Conservation (phyloP, 2,113 vertebrate species). For the Epinephelus cyanopodus region DNA sequence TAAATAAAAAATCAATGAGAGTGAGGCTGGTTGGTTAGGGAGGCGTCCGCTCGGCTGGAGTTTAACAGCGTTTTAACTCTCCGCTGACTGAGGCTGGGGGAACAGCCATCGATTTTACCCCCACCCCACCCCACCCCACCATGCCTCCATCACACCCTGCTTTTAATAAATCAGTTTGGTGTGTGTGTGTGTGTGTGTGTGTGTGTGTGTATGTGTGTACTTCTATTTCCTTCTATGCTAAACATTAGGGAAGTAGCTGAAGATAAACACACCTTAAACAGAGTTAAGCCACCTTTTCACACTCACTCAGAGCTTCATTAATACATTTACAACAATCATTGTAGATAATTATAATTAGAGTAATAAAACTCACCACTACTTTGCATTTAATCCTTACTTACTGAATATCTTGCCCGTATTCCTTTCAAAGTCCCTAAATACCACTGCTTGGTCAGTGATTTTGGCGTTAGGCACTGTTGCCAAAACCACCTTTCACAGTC, state of each 20-base stretch:
- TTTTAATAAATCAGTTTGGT: slow-evolving; percentile 82
- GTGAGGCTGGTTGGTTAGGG: slow-evolving; percentile 71
- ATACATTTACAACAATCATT: not conserved
- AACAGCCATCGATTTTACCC: slow-evolving; percentile 79
- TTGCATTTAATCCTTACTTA: not conserved
- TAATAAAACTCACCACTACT: not conserved
- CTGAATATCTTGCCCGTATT: not conserved
- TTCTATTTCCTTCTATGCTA: slow-evolving; percentile 46
- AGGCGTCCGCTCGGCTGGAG: slow-evolving; percentile 65
- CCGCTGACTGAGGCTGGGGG: slow-evolving; percentile 74
- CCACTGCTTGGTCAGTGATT: no score
- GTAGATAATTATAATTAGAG: not conserved
- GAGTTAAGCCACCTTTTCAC: not conserved
- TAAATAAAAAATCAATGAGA: slow-evolving; percentile 80
- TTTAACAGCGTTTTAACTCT: slow-evolving; percentile 79
- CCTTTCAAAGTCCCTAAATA: no score
- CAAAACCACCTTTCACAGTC: no score
- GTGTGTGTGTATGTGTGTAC: slow-evolving; percentile 26
- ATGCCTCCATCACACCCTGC: slow-evolving; percentile 59
- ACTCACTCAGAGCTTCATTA: not conserved
- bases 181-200: slow-evolving; percentile 38
- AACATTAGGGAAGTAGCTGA: slow-evolving; percentile 12
- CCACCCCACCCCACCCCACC: slow-evolving; percentile 5
- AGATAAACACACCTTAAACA: slow-evolving; percentile 25
- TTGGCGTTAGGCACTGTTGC: no score